Base-by-base conservation (phyloP, 1,140 invertebrate genomes). In the Antheraea pernyi region DNA sequence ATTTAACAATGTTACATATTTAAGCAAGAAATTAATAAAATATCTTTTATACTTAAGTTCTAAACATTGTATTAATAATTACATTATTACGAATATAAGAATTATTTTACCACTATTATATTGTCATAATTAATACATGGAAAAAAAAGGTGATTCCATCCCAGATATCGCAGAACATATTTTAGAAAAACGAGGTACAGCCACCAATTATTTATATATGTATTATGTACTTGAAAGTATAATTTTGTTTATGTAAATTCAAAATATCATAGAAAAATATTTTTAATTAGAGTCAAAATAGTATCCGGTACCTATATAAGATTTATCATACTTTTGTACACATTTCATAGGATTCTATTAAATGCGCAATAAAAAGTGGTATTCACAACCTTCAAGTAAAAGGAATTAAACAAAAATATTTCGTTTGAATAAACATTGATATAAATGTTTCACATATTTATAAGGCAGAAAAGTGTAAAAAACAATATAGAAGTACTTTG, bases 181-280 rank as follows among this genome's bases (percentile, higher is more conserved):
- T 58, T 18, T 68, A 68, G 5, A 67, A 68, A 53, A 72, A 71
- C 60, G 37, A 87, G 78, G 74, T 78, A 85, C 85, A 84, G 84
- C 80, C 73, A 78, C 72, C 67, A 83, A 76, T 87, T 82, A 71
- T 70, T 77, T 83, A 53, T 76, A 77, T 36, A 53, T 53, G 16
- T 16, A 77, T 77, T 75, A 78, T 62, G 42, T 53, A 53, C 68
- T 72, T 69, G 73, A 76, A 70, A 70, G 70, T 78, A 77, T 76
- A 68, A 13, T 6, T 73, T 74, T 79, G 68, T 80, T 79, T 73
- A 78, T 80, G 69, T 81, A 76, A 81, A 81, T 84, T 79, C 77
- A 90, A 86, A 82, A 86, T 85, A 37, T 83, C 80, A 83, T 91
- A 91, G 84, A 89, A 91, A 91, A 91, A 91, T 91, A 89, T 86